Percentiles rank a stretch among this genome's conserved stretches.
Evolutionary conservation across 53 echinoderm and acorn worm species (phyloP).

Genomic region (Stichopus horrens): DNA sequence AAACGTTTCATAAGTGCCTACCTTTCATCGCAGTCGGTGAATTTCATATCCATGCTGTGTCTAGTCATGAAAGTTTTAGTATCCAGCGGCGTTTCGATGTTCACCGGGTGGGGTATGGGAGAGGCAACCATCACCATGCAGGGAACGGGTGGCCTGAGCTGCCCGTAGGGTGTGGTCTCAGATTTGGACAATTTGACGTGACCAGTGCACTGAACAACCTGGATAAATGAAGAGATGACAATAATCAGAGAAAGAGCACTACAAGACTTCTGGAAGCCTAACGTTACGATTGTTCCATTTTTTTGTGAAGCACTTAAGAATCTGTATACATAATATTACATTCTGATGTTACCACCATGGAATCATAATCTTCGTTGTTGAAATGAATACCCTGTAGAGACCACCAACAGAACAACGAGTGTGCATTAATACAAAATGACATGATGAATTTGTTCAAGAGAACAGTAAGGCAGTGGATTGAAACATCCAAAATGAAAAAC

Average conservation of each 20-base stretch:
- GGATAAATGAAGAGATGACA: neutral
- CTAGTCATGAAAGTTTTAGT: conserved; percentile 89
- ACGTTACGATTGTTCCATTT: neutral
- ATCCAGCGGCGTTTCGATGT: conserved; percentile 96
- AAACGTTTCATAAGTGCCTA: conserved; percentile 31
- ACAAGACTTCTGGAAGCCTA: neutral
- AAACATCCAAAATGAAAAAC: too few species aligned
- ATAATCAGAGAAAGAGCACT: neutral
- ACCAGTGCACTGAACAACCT: conserved; percentile 88
- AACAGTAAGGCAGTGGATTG: too few species aligned
- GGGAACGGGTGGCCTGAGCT: conserved; percentile 69
- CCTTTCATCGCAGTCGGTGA: conserved; percentile 98
- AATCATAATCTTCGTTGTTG: too few species aligned
- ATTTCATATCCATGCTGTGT: conserved; percentile 99
- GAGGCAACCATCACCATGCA: conserved; percentile 78
- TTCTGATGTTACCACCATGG: too few species aligned
- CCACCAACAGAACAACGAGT: too few species aligned
- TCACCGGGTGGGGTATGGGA: conserved; percentile 96
- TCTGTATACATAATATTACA: too few species aligned
- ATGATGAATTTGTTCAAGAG: too few species aligned
- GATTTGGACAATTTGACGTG: conserved; percentile 68
- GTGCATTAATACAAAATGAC: too few species aligned
- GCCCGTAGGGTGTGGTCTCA: conserved; percentile 61
- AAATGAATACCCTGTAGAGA: too few species aligned
- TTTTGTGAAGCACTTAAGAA: neutral